Percentiles rank a stretch among this genome's conserved stretches.
Conservation (phyloP, 2,113 vertebrate genomes). For the Malurus alboscapulatus region DNA sequence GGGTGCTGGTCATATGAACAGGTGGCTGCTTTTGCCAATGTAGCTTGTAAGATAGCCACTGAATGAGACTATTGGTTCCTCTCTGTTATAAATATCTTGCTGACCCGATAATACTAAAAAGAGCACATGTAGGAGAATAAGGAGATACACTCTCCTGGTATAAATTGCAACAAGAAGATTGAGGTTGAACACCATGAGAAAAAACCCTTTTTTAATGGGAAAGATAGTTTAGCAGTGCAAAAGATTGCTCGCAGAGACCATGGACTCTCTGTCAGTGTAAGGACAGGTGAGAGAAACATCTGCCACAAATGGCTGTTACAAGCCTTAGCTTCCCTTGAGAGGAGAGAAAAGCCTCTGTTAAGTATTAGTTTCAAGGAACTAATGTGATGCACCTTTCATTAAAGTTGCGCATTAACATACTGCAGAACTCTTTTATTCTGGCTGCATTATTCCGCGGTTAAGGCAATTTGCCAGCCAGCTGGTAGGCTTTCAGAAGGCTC, state of each 20-base stretch:
- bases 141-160: background rate
- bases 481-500: slow-evolving; percentile 10
- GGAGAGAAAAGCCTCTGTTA: background rate
- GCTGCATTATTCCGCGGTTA: background rate
- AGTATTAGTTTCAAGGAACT: slow-evolving; percentile 18
- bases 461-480: slow-evolving; percentile 33
- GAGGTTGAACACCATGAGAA: background rate
- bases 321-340: background rate
- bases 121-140: background rate
- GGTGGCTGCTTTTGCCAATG: background rate
- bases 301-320: slow-evolving; percentile 24
- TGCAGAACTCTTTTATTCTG: slow-evolving; percentile 31
- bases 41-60: background rate
- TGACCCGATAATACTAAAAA: slow-evolving; percentile 11
- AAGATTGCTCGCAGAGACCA: background rate
- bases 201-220: background rate
- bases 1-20: background rate
- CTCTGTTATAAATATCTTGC: slow-evolving; percentile 36
- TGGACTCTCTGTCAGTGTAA: background rate
- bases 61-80: background rate
- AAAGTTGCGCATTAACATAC: background rate
- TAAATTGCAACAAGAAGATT: slow-evolving; percentile 20
- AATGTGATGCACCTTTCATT: slow-evolving; percentile 16
- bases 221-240: background rate
- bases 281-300: slow-evolving; percentile 12